Evolutionary conservation across 2,113 vertebrate genomes (phyloP), one percentile per base, ranked within the genome.

Genomic region (Taurulus bubalis): DNA sequence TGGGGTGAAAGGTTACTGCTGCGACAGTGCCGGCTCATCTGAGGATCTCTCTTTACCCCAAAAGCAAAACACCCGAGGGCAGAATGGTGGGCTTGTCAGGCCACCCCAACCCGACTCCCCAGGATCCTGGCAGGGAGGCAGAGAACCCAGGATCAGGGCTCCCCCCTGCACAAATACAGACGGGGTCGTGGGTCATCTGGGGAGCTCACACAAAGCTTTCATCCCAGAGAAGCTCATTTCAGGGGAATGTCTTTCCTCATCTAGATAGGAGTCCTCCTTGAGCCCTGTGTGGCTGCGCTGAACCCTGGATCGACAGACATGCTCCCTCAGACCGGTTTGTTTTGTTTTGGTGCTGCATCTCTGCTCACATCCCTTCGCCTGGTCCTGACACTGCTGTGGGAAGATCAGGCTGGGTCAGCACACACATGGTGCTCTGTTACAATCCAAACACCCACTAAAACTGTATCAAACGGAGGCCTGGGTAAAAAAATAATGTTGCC

Each of bases 291-390:
- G 93, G 95, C 94, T 93, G 93, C 51, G 80, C 89, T 95, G 93
- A 96, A 94, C 93, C 91, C 92, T 89, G 93, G 94, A 95, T 93
- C n/a, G 87, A 94, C 94, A 92, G 94, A 92, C 92, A 51, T 94
- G 95, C 90, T 95, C 94, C 89, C 49, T 87, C 63, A 83, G 76
- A 85, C 82, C 58, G 66, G 47, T 87, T 92, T 95, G 92, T 95
- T 95, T 95, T 94, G 93, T 94, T 95, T 96, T 83, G 95, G 95
- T 94, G 91, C 94, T 93, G 92, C 85, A 82, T 95, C 94, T 95
- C 94, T 89, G 94, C 88, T 93, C 94, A 94, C 95, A 94, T 94
- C 85, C 92, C 93, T 90, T 90, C 64, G 88, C 90, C 91, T 90
- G 89, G 92, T 77, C 84, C 90, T 84, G 87, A 89, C 82, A 75